Base-by-base conservation (phyloP, 2,797 vertebrate genomes). In the Macropodus opercularis region DNA sequence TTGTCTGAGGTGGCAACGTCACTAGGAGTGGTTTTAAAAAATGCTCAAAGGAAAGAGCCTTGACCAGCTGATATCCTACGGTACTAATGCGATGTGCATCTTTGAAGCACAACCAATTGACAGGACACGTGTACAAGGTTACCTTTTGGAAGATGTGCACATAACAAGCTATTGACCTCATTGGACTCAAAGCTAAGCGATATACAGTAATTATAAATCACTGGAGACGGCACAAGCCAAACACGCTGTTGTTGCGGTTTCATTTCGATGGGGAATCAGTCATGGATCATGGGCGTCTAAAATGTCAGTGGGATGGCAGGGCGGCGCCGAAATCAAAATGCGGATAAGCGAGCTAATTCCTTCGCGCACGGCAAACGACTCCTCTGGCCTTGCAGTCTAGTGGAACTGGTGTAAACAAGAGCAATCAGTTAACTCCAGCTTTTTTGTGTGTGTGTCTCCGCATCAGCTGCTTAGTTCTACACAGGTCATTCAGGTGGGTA, bases 271-370 rank as follows among this genome's bases (percentile, higher is more conserved):
- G 84, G 72, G 79, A 91, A 90, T 92, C 92, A 90, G 91, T 92
- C 90, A 92, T 87, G 92, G 91, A 86, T 91, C 89, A 83, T 81
- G 84, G 85, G 64, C 81, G 32, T 83, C 80, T 76, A 36, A 91
- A 92, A 91, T 91, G 88, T 91, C 90, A 90, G 83, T 36, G 73
- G 79, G 85, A 85, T 19, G 39, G 63, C n/a, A 52, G 85, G 75
- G 84, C 69, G 75, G 72, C 76, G 75, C 54, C 44, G 63, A 81
- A 86, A 89, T 87, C 85, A 83, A 81, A 88, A 87, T 57, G 85
- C 87, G 85, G 87, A 90, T 91, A 92, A 92, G 92, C 86, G 91
- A 92, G 84, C 76, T 83, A 76, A 88, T 92, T 90, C 86, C 81
- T 83, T 76, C 40, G 63, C 55, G 89, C 84, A 36, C 61, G 55